Base-by-base conservation (phyloP, 2,113 vertebrate genomes). In the Ammospiza caudacuta region DNA sequence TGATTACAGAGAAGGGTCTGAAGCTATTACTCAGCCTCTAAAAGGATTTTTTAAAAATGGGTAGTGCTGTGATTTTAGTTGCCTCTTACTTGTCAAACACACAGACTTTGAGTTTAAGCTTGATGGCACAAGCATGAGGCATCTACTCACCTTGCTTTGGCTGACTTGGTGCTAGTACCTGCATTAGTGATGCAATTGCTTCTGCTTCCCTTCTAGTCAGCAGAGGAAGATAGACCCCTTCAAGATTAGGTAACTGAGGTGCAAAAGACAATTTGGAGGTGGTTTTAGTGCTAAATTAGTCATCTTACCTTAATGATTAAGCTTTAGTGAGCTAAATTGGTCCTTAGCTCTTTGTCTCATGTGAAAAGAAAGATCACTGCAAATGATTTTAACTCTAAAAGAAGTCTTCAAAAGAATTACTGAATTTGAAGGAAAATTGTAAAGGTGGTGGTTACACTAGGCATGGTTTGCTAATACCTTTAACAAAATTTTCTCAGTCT, bases 231-330 rank as follows among this genome's bases (percentile, higher is more conserved):
- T 44, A 39, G 76, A 16, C 24, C 64, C 64, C 51, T 83, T 77
- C 79, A 63, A 22, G 23, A 61, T 90, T 35, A 92, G 64, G 27
- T 74, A 83, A 44, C 63, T 73, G 79, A 90, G 68, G 44, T 57
- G 15, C 33, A 33, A 81, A 94, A 81, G 61, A 57, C 15, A n/a
- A 24, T 93, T 89, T 67, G 23, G 61, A 75, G 47, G n/a, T 89
- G 80, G 83, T 63, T 83, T 49, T 20, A 72, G 68, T 59, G 29
- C 64, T 92, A 84, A 92, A 84, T 94, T 92, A 92, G 73, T 89
- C 57, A 81, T 76, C 72, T 92, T 87, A 92, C 75, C 35, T 66
- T 86, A 86, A 89, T 70, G 61, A 87, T 94, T 96, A 91, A 57
- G 55, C 59, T 88, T 93, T 81, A 81, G 86, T n/a, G 68, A 83